Evolutionary conservation across 2,888 invertebrate species (phyloP).

Genomic region (Isotomurus palustris): DNA sequence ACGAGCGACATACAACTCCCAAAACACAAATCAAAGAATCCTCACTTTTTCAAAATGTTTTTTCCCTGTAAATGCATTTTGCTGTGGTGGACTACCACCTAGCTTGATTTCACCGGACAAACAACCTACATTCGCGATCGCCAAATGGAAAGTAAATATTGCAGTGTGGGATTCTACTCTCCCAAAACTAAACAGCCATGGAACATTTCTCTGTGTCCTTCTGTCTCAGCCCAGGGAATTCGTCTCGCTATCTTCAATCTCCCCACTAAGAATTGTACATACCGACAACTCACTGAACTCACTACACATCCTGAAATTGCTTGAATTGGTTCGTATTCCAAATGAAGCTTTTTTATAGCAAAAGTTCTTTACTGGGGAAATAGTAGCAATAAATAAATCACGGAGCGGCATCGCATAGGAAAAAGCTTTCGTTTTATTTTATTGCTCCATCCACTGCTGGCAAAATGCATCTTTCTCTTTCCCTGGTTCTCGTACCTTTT

Average conservation of each 20-base stretch:
- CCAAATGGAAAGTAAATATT: too few relatives aligned
- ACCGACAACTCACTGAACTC: too few relatives aligned
- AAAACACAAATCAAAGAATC: slow-evolving; percentile 16
- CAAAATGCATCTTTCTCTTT: slow-evolving; percentile 5
- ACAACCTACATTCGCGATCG: neutral
- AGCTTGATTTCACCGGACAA: neutral
- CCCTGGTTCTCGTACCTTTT: neutral
- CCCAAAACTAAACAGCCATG: too few relatives aligned
- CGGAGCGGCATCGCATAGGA: slow-evolving; percentile 2
- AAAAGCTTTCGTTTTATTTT: slow-evolving; percentile 9
- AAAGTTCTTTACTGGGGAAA: slow-evolving; percentile 3
- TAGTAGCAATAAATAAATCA: slow-evolving; percentile 22
- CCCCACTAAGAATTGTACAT: neutral
- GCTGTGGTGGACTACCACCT: too few relatives aligned
- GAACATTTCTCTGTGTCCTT: neutral
- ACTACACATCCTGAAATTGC: neutral
- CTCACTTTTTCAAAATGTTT: neutral
- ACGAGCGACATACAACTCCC: too few relatives aligned
- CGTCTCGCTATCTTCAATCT: neutral
- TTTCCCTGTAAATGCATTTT: too few relatives aligned
- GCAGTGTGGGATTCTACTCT: too few relatives aligned
- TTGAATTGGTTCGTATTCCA: too few relatives aligned
- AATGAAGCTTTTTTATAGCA: slow-evolving; percentile 1
- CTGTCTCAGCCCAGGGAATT: slow-evolving; percentile 3
- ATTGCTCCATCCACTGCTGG: slow-evolving; percentile 8